Base-by-base conservation (phyloP, 92 coral and sea anemone genomes). In the Epizoanthus ramosus region DNA sequence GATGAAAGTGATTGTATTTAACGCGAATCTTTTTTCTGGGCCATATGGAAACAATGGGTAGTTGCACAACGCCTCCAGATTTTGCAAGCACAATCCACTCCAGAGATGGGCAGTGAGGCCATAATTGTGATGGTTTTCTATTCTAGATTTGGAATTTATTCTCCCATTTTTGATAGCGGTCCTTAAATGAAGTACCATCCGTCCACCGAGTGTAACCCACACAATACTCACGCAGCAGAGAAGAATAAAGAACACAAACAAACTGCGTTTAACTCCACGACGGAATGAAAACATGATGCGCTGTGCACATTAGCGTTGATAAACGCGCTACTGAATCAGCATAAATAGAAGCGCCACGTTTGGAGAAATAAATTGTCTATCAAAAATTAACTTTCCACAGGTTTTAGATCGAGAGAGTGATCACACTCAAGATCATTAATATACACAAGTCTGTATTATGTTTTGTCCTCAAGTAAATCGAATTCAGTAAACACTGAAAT, bases 41-140 rank as follows among this genome's bases (percentile, higher is more conserved):
- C 15, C 21, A 22, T 53, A 3, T 7, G 79, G 79, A 14, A 74
- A 74, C 56, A 74, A 63, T 2, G 79, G 79, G n/a, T 74, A 74
- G 43, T 74, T 74, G 5, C 79, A 74, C 65, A 74, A 56, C 56
- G 35, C 23, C 15, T 31, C 65, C 25, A 74, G 4, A 28, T 53
- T 45, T 56, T 54, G 23, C 3, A 74, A 22, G 33, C 79, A 74
- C 19, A 54, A 3, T 13, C 79, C 79, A 25, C 79, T 74, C 79
- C 79, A 74, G 18, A 56, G 18, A 74, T 74, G 65, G 13, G 53
- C 79, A 21, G 21, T 28, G 5, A 63, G 45, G 1, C 79, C 79
- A 52, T n/a, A n/a, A n/a, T 56, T 56, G 13, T 7, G 16, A 16
- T 1, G 76, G 12, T 3, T 71, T 50, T 35, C 18, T 5, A 50